These are phyloP conservation scores for Saccopteryx bilineata DNA, from an alignment of 2,113 vertebrate species.

Conservation along the genomic window DNA sequence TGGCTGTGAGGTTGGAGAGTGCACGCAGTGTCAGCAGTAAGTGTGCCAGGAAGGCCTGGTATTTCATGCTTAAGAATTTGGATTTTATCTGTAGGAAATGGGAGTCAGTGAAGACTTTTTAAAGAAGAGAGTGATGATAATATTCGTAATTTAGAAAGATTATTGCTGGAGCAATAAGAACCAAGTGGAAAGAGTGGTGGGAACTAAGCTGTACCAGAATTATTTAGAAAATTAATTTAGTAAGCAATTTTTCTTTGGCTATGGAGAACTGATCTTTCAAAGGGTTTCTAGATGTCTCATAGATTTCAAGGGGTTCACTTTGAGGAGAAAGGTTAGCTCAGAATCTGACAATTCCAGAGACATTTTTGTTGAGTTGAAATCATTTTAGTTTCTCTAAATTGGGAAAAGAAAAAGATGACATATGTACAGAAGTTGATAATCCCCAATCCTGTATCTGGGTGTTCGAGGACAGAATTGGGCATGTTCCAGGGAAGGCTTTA, in stretches of 20 bases:
- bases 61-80: constrained; percentile 7
- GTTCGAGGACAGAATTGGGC: constrained; percentile 21
- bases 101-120: background rate
- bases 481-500: background rate
- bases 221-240: constrained; percentile 51
- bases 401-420: constrained; percentile 45
- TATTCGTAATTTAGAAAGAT: constrained; percentile 16
- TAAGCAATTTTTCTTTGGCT: constrained; percentile 52
- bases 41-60: constrained; percentile 7
- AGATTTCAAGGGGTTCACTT: constrained; percentile 46
- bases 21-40: background rate
- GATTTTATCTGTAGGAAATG: constrained; percentile 48
- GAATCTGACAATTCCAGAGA: constrained; percentile 67
- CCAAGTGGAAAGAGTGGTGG: background rate
- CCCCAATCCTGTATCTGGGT: constrained; percentile 10
- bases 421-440: constrained; percentile 49
- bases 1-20: background rate
- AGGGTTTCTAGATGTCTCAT: constrained; percentile 17
- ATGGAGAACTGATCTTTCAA: constrained; percentile 41
- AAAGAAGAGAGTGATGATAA: background rate
- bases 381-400: constrained; percentile 74
- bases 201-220: constrained; percentile 55
- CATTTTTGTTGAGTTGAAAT: constrained; percentile 70
- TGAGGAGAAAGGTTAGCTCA: constrained; percentile 65
- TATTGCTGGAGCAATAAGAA: constrained; percentile 14